Evolutionary conservation across 1,140 invertebrate species (phyloP).

Genomic region (Drosophila melanica): DNA sequence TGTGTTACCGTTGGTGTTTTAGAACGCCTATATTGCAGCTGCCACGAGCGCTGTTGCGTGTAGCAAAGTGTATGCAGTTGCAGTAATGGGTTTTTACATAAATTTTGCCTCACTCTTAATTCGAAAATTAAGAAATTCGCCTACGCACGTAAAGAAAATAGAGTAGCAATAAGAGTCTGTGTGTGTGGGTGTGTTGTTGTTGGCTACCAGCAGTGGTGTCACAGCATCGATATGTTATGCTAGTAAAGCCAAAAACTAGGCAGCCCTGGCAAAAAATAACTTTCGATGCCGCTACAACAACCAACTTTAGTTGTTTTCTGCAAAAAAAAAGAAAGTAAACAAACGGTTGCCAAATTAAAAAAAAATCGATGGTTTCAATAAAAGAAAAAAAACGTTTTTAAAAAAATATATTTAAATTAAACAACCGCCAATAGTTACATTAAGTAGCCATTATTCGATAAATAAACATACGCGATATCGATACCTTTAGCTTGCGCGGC

Average conservation of each 20-base stretch:
- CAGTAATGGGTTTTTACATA: constrained; percentile 30
- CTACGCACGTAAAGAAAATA: constrained; percentile 57
- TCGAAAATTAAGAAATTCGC: constrained; percentile 63
- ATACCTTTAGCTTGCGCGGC: background rate
- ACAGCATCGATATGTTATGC: constrained; percentile 9
- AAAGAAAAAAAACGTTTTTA: no score
- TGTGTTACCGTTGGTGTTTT: constrained; percentile 40
- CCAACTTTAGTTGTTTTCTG: background rate
- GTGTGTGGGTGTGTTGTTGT: constrained; percentile 21
- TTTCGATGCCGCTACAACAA: background rate
- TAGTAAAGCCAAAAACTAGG: background rate
- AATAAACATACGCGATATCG: background rate
- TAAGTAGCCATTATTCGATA: background rate
- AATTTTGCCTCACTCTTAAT: constrained; percentile 36
- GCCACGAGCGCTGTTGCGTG: constrained; percentile 43
- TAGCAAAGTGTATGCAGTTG: constrained; percentile 32
- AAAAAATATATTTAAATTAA: background rate
- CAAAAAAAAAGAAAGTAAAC: no score
- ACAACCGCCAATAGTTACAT: background rate
- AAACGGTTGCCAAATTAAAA: no score
- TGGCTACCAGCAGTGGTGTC: constrained; percentile 13
- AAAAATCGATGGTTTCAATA: no score
- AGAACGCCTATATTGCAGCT: constrained; percentile 47
- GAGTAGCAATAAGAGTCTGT: constrained; percentile 22
- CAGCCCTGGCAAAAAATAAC: background rate